Percentiles rank a stretch among this genome's conserved stretches.
These are phyloP conservation scores for Simalia tracyae DNA, from an alignment of 2,797 vertebrate species.

Conservation along the genomic window DNA sequence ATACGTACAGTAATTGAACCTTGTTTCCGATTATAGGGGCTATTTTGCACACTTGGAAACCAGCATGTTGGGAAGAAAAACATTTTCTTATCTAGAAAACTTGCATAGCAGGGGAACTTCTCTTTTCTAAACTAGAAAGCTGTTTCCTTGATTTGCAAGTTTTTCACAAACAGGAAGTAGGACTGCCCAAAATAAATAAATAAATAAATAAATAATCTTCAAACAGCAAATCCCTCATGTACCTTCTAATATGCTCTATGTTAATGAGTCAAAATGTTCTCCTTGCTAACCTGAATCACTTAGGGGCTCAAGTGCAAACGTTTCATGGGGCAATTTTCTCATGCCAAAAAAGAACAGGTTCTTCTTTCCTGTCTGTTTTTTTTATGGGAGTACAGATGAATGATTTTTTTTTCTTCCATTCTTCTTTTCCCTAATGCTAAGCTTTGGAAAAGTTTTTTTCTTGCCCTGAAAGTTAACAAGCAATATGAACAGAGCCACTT, in stretches of 20 bases:
- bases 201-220: not conserved
- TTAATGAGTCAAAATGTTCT: not conserved
- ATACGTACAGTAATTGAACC: not conserved
- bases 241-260: not conserved
- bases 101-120: not conserved
- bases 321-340: not conserved
- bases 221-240: not conserved
- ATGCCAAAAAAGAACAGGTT: not conserved
- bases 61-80: not conserved
- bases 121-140: not conserved
- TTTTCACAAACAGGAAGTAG: not conserved
- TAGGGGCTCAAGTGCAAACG: not conserved
- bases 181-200: not conserved
- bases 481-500: not conserved
- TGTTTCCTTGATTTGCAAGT: not conserved
- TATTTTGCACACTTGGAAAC: not conserved
- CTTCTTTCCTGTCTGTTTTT: not conserved
- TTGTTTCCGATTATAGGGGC: not conserved
- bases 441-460: not conserved
- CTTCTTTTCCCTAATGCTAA: not conserved
- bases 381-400: not conserved
- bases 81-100: not conserved
- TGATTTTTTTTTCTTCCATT: not conserved
- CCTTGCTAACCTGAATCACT: not conserved
- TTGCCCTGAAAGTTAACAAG: not conserved